Evolutionary conservation across 2,113 vertebrate species (phyloP).

Genomic region (Riparia riparia): DNA sequence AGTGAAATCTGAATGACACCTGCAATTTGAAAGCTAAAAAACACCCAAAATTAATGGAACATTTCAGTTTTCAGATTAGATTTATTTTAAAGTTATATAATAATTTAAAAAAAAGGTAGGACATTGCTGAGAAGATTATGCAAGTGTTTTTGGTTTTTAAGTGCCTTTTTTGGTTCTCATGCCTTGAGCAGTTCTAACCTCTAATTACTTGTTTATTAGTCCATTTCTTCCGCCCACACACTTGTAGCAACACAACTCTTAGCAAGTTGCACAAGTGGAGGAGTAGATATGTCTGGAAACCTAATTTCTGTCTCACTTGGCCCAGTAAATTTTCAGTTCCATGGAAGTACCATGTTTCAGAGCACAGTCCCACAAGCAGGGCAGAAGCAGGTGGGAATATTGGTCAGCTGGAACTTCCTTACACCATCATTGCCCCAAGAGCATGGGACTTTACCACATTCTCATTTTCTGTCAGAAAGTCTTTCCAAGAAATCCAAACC

Average conservation of each 20-base stretch:
- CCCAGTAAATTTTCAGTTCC: not conserved
- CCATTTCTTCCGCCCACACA: not conserved
- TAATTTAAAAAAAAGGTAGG: not conserved
- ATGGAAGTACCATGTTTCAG: not conserved
- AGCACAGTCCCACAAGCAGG: not conserved
- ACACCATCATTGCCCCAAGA: not conserved
- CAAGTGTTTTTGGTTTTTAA: not conserved
- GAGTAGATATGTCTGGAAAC: not conserved
- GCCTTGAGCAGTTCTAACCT: not conserved
- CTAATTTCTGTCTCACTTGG: not conserved
- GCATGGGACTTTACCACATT: not conserved
- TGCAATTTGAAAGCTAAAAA: not conserved
- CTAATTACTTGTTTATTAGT: not conserved
- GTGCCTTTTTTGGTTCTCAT: not conserved
- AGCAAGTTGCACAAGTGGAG: not conserved
- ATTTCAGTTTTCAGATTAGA: not conserved
- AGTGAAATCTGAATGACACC: not conserved
- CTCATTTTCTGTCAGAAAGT: not conserved
- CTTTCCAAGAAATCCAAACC: not conserved
- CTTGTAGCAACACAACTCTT: not conserved
- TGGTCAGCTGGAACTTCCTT: not conserved
- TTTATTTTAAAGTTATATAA: not conserved
- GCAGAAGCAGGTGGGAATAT: not conserved
- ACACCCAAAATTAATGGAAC: not conserved
- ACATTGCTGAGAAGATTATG: not conserved